Evolutionary conservation across 2,113 vertebrate species (phyloP), one percentile per base, ranked within the genome.

Genomic region (Tichodroma muraria): DNA sequence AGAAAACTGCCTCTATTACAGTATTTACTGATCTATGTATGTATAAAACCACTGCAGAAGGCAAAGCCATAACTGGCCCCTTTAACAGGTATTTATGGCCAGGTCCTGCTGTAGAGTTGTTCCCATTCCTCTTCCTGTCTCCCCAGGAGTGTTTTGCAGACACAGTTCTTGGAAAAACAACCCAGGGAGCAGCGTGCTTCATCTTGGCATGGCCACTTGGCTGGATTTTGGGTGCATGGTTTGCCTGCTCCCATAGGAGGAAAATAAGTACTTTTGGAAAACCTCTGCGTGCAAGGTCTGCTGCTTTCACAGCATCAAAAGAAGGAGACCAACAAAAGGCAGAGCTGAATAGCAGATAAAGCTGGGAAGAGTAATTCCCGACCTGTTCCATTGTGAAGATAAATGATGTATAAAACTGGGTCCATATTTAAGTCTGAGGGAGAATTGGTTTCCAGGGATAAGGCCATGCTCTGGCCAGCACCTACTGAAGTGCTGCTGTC

Each of bases 371-470:
- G 45, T 87, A 85, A 72, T 56, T 90, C 86, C 57, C 50, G 93
- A 87, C 80, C 80, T 80, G 57, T 73, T 84, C 65, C 33, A 9
- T 50, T 35, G 53, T 61, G 61, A 49, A 89, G 78, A 85, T 85
- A 88, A 96, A 57, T 28, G 44, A 70, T 6, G 27, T 65, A 15
- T 63, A 59, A 87, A 89, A 72, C 47, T n/a, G 42, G 42, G 70
- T 59, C 93, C 20, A 0, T 71, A 25, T 71, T 89, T 85, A 82
- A 77, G 78, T 50, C 38, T 44, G 42, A 79, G 77, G 28, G 60
- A 71, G 84, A 92, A 92, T 89, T 87, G 59, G 84, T 87, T 95
- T 91, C 71, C 86, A 50, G 49, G 89, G 66, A 35, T 76, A 28
- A 94, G 91, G 89, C 54, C 61, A 5, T 20, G 81, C 81, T 85